Conservation (phyloP, 2,888 invertebrate species). For the Meliscaeva auricollis region DNA sequence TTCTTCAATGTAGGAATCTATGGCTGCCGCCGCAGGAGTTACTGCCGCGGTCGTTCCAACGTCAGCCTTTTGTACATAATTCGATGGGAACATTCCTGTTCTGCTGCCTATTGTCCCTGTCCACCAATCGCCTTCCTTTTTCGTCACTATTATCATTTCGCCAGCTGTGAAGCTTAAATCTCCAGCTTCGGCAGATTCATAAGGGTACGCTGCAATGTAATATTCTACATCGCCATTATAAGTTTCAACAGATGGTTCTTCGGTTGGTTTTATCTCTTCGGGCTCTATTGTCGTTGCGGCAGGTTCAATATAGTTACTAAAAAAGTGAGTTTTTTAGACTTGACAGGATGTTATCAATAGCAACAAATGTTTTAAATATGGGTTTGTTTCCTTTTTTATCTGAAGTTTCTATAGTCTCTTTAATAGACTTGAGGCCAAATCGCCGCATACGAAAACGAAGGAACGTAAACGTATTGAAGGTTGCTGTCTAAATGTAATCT, state of each 20-base stretch:
- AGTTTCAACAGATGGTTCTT: conserved; percentile 76
- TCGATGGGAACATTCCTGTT: conserved; percentile 98
- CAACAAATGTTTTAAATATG: no score
- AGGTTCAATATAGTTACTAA: conserved; percentile 68
- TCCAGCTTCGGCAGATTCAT: conserved; percentile 94
- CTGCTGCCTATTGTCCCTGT: conserved; percentile 93
- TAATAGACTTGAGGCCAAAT: no score
- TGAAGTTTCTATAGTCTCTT: no score
- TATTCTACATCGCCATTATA: conserved; percentile 87
- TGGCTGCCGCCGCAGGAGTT: conserved; percentile 58
- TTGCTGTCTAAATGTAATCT: no score
- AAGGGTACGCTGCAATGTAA: conserved; percentile 95
- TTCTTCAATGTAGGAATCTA: conserved; percentile 68
- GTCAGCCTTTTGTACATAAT: conserved; percentile 94
- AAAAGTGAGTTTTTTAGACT: no score
- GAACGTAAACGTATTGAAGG: no score
- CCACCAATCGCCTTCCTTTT: conserved; percentile 99
- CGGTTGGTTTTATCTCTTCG: conserved; percentile 77
- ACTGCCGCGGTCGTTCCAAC: conserved; percentile 80
- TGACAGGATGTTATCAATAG: no score
- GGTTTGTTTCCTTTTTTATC: no score
- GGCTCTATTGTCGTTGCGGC: conserved; percentile 73
- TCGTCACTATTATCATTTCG: conserved; percentile 93
- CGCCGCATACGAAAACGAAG: no score
- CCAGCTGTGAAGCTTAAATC: conserved; percentile 95